These are phyloP conservation scores for Corynorhinus townsendii DNA, from an alignment of 2,113 vertebrate species.

Conservation along the genomic window DNA sequence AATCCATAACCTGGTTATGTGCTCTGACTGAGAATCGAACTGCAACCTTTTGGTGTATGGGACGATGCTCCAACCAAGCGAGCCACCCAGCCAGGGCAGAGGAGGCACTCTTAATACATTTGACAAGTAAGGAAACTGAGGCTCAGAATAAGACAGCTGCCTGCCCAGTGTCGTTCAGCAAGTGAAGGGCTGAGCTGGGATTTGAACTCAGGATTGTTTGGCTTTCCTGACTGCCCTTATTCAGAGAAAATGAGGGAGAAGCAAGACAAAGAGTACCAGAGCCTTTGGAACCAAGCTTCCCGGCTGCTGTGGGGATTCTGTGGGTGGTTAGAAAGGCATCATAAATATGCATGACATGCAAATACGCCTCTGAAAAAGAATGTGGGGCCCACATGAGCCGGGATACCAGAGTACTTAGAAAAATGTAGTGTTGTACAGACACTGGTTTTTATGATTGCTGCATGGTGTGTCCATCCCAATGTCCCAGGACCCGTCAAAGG, in stretches of 20 bases:
- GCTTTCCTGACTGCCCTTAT: not conserved
- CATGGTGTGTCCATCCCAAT: not conserved
- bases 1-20: not conserved
- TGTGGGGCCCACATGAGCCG: not conserved
- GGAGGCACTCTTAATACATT: not conserved
- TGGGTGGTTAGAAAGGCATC: conserved; percentile 61
- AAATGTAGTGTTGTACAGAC: conserved; percentile 51
- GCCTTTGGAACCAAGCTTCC: conserved; percentile 19
- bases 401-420: conserved; percentile 32
- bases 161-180: not conserved
- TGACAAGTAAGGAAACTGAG: not conserved
- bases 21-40: not conserved
- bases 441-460: conserved; percentile 35
- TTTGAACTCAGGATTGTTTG: not conserved
- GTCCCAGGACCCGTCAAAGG: not conserved
- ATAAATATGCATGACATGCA: conserved; percentile 72
- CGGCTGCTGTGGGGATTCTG: conserved; percentile 52
- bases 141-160: not conserved
- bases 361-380: conserved; percentile 49
- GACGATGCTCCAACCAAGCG: not conserved
- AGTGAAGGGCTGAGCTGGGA: not conserved
- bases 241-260: not conserved
- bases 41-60: not conserved
- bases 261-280: not conserved
- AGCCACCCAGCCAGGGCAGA: not conserved